phyloP scores from a whole-genome alignment of 2,797 vertebrate genomes.

The Pteropus rufus region DNA sequence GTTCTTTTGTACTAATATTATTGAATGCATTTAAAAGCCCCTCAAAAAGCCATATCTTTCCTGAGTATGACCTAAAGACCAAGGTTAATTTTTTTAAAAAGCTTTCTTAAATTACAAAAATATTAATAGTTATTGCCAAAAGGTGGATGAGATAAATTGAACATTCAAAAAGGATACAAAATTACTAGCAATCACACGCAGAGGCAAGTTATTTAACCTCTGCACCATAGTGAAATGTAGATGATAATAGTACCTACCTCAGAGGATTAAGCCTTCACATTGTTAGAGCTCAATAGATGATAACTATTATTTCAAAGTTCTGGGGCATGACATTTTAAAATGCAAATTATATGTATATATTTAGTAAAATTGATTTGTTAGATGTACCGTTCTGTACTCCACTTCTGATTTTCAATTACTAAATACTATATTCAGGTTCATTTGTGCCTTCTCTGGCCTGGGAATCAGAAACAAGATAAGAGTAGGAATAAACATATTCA shows the following conservation, averaged over 20 bases:
- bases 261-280: neutral
- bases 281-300: neutral
- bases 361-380: neutral
- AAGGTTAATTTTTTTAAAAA: neutral
- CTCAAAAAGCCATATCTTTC: neutral
- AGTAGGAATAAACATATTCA: neutral
- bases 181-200: neutral
- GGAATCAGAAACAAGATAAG: neutral
- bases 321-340: neutral
- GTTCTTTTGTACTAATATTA: neutral
- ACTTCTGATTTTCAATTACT: neutral
- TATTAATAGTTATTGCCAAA: neutral
- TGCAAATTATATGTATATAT: neutral
- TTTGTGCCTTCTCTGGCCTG: neutral
- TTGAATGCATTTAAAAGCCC: neutral
- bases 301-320: neutral
- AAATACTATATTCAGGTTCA: neutral
- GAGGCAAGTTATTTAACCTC: neutral
- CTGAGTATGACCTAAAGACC: neutral
- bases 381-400: neutral
- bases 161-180: neutral
- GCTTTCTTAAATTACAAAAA: neutral
- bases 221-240: neutral
- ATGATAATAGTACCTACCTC: neutral
- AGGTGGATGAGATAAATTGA: neutral